phyloP scores from a whole-genome alignment of 2,797 vertebrate species.

The Glossophaga mutica region DNA sequence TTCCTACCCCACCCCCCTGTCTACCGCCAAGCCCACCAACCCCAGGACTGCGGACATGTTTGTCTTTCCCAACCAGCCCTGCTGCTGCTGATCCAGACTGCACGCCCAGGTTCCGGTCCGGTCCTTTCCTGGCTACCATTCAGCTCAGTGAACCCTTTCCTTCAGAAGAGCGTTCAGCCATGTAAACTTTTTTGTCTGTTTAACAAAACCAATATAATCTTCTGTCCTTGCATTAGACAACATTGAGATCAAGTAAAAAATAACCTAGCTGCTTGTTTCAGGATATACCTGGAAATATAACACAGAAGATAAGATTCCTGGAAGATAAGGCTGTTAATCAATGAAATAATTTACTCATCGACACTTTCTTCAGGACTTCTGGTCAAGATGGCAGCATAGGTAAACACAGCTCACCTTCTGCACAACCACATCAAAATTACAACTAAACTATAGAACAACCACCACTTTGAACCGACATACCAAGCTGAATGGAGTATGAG shows the following conservation, averaged over 20 bases:
- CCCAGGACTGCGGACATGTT: not conserved
- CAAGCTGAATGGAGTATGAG: not conserved
- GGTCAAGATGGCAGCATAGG: no score
- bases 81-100: not conserved
- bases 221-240: not conserved
- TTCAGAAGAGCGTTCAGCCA: not conserved
- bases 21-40: not conserved
- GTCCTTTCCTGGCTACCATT: not conserved
- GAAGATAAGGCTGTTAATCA: not conserved
- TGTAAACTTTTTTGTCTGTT: not conserved
- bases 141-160: not conserved
- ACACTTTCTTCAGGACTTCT: not conserved
- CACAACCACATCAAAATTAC: not conserved
- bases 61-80: not conserved
- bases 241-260: not conserved
- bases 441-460: not conserved
- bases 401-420: not conserved
- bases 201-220: not conserved
- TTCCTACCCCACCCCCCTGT: not conserved
- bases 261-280: not conserved
- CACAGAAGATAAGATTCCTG: not conserved
- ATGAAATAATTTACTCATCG: not conserved
- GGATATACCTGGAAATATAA: not conserved
- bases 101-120: not conserved
- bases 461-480: not conserved